Percentiles rank a stretch among this genome's conserved stretches.
phyloP scores from a whole-genome alignment of 2,797 vertebrate genomes.

The Aphelocoma californica region DNA sequence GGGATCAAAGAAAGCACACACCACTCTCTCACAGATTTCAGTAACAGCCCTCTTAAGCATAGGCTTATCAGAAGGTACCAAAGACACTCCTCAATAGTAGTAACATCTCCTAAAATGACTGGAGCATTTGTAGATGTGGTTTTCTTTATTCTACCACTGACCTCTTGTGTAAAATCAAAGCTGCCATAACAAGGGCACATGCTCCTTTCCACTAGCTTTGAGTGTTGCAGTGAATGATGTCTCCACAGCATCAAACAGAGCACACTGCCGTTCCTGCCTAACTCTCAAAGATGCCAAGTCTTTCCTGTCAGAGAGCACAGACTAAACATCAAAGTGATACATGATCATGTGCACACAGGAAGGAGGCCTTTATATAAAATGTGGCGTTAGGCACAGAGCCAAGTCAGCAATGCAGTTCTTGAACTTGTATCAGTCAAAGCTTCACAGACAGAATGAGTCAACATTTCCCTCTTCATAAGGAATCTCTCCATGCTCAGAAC shows the following conservation, averaged over 20 bases:
- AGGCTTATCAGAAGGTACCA: not conserved
- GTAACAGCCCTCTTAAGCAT: accelerated
- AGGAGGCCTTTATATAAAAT: not conserved
- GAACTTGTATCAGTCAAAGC: not conserved
- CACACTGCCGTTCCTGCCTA: not conserved
- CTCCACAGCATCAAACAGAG: not conserved
- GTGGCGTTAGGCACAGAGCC: not conserved
- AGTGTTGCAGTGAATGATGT: not conserved
- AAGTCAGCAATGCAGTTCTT: not conserved
- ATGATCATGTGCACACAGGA: accelerated
- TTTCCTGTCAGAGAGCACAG: not conserved
- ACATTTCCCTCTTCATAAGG: not conserved
- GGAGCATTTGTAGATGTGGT: not conserved
- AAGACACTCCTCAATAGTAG: not conserved
- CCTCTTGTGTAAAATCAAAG: not conserved
- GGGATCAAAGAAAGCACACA: not conserved
- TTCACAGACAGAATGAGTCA: not conserved
- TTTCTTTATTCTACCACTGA: not conserved
- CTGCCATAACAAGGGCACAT: not conserved
- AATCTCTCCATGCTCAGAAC: not conserved
- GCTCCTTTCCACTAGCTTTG: not conserved
- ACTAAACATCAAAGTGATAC: not conserved
- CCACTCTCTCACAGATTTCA: not conserved
- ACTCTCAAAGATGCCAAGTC: not conserved
- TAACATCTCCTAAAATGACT: not conserved